A percentile compares a stretch with the other conserved stretches of the same genome.
These are phyloP conservation scores for Acanthoscelides obtectus DNA, from an alignment of 2,888 invertebrate genomes.

Conservation along the genomic window DNA sequence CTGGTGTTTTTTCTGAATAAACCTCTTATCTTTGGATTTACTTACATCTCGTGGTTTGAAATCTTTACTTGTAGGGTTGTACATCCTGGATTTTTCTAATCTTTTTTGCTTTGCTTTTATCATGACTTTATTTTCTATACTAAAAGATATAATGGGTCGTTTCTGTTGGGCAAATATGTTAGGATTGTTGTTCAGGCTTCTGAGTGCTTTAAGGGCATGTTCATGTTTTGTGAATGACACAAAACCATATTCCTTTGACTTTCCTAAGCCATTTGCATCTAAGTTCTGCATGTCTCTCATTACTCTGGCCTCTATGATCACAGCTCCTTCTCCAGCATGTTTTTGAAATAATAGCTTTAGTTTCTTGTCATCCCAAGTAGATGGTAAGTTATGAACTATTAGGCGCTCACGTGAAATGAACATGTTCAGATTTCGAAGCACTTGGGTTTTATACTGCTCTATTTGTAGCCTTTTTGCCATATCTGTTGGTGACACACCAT, in stretches of 20 bases:
- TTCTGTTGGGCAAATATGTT: constrained; percentile 59
- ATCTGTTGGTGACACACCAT: constrained; percentile 80
- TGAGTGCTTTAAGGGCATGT: constrained; percentile 77
- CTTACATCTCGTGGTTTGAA: constrained; percentile 31
- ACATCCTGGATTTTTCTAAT: constrained; percentile 66
- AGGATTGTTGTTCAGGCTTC: constrained; percentile 91
- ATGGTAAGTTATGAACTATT: constrained; percentile 87
- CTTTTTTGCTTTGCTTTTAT: constrained; percentile 74
- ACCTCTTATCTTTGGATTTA: constrained; percentile 25
- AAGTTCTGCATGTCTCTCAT: constrained; percentile 77
- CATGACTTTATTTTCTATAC: constrained; percentile 83
- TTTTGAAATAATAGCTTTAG: constrained; percentile 64
- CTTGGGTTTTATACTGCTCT: constrained; percentile 81
- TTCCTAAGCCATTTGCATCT: constrained; percentile 59
- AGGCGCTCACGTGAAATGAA: constrained; percentile 84
- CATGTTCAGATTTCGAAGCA: constrained; percentile 86
- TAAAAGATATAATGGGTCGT: constrained; percentile 89
- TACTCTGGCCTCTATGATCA: constrained; percentile 78
- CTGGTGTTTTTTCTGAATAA: constrained; percentile 21
- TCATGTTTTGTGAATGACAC: constrained; percentile 85
- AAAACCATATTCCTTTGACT: constrained; percentile 91
- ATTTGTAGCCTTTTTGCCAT: constrained; percentile 77
- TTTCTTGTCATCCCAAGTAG: constrained; percentile 65
- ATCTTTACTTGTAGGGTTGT: constrained; percentile 57
- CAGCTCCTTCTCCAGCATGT: constrained; percentile 59